A percentile compares a stretch with the other conserved stretches of the same genome.
phyloP scores from a whole-genome alignment of 2,113 vertebrate genomes.

The Platysternon megacephalum region DNA sequence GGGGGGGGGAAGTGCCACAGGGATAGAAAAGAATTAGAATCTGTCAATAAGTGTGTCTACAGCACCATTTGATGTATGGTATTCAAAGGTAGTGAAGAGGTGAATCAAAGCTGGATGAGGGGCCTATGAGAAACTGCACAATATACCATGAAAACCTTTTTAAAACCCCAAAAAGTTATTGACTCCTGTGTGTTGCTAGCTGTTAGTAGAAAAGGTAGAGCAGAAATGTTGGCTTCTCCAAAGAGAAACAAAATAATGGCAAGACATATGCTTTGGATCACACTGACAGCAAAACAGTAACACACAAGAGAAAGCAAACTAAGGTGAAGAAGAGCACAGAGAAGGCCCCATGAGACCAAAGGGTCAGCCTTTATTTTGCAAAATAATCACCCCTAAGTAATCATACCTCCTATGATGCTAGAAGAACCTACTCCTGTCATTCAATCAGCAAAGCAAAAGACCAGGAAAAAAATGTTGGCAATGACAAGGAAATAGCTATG shows the following conservation, averaged over 20 bases:
- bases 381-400: neutral
- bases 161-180: neutral
- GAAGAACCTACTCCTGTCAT: neutral
- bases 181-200: neutral
- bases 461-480: neutral
- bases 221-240: neutral
- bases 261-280: neutral
- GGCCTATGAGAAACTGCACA: neutral
- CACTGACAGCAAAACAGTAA: neutral
- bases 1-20: neutral
- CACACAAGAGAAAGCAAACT: neutral
- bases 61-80: neutral
- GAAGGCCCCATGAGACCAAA: neutral
- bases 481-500: neutral
- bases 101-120: neutral
- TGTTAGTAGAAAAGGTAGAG: neutral
- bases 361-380: neutral
- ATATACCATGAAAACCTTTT: neutral
- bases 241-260: neutral
- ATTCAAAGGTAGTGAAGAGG: neutral
- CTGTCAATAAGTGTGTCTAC: neutral
- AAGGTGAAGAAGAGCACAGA: neutral
- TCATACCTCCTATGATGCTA: neutral
- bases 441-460: neutral
- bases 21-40: neutral